Conservation (phyloP, 2,888 invertebrate genomes). For the Chydorus sphaericus region DNA sequence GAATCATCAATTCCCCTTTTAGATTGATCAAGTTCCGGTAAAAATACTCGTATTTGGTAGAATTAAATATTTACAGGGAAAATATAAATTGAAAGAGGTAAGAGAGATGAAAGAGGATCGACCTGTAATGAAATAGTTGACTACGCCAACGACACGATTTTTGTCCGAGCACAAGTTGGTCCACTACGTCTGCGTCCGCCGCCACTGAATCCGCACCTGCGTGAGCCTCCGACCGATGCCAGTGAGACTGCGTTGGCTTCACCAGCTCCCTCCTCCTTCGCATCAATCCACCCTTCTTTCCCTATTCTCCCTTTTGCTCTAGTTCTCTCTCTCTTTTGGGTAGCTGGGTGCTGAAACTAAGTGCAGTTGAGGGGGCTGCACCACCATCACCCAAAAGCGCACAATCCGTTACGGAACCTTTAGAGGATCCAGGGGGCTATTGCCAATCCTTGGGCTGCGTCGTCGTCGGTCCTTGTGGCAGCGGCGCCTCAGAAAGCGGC, state of each 20-base stretch:
- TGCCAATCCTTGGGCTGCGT: too few species aligned
- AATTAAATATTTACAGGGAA: not conserved
- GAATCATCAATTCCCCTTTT: too few species aligned
- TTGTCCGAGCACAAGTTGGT: conserved; percentile 26
- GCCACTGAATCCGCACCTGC: conserved; percentile 63
- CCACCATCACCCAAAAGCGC: too few species aligned
- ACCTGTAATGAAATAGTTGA: conserved; percentile 5
- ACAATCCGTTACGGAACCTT: too few species aligned
- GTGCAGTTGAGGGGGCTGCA: too few species aligned
- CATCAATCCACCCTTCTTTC: not conserved
- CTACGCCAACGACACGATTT: conserved; percentile 3
- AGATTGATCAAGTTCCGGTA: too few species aligned
- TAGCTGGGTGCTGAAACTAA: too few species aligned
- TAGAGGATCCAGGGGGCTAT: too few species aligned
- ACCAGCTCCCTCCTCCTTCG: conserved; percentile 9
- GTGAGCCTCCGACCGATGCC: conserved; percentile 33
- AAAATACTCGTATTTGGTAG: too few species aligned
- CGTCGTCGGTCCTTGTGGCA: too few species aligned
- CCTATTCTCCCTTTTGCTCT: not conserved
- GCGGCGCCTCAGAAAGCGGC: too few species aligned
- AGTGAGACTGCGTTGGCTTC: conserved; percentile 14
- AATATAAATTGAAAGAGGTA: conserved; percentile 1
- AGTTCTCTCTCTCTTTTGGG: not conserved
- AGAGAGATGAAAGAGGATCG: not conserved
- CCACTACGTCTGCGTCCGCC: conserved; percentile 92